phyloP scores from a whole-genome alignment of 2,797 vertebrate genomes.

The Scolopax rusticola region DNA sequence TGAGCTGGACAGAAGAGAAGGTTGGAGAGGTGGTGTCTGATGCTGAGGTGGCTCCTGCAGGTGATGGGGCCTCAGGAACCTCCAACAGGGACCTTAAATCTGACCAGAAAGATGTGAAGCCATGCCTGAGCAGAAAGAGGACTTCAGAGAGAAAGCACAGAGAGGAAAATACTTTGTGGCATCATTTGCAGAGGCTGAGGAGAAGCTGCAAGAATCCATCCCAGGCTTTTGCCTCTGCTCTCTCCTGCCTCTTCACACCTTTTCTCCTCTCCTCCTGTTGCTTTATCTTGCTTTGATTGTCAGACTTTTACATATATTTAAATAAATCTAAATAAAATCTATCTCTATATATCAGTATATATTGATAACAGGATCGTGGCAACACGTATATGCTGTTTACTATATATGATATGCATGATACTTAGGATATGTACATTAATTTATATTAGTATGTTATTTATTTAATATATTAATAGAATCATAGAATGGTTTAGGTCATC shows the following conservation, averaged over 20 bases:
- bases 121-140: background rate
- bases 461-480: background rate
- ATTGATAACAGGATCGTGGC: background rate
- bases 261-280: background rate
- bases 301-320: background rate
- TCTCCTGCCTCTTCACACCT: background rate
- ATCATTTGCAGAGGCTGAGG: background rate
- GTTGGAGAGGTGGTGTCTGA: background rate
- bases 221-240: background rate
- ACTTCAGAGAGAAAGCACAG: background rate
- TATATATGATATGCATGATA: background rate
- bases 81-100: background rate
- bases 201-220: background rate
- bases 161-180: background rate
- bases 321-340: background rate
- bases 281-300: background rate
- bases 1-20: rapidly evolving
- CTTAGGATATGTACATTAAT: background rate
- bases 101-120: background rate
- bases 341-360: background rate
- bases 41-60: background rate
- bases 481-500: background rate
- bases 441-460: background rate
- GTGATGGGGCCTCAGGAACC: background rate
- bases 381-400: background rate